Evolutionary conservation across 2,113 vertebrate species (phyloP).

Genomic region (human): DNA sequence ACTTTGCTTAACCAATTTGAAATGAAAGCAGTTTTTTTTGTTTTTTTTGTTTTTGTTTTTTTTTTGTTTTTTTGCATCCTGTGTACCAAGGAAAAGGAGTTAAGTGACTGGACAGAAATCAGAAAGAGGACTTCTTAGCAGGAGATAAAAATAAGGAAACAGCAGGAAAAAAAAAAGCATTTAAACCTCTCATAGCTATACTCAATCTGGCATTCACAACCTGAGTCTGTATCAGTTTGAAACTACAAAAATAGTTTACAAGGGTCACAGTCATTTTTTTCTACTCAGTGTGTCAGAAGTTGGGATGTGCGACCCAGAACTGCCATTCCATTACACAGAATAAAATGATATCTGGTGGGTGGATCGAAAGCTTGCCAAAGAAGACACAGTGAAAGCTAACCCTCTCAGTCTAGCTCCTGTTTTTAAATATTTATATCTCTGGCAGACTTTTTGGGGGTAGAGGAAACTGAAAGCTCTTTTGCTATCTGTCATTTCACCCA

Average conservation of each 20-base stretch:
- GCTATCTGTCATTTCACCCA: constrained; percentile 84
- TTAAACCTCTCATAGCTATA: constrained; percentile 3
- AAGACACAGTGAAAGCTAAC: constrained; percentile 86
- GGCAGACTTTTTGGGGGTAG: constrained; percentile 84
- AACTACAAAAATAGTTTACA: constrained; percentile 68
- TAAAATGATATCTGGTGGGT: constrained; percentile 85
- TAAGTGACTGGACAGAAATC: constrained; percentile 27
- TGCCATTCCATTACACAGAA: constrained; percentile 86
- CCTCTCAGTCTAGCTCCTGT: constrained; percentile 87
- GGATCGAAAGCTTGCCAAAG: constrained; percentile 85
- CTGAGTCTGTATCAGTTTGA: constrained; percentile 64
- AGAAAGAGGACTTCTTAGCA: constrained; percentile 76
- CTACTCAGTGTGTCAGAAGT: constrained; percentile 77
- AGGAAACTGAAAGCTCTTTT: constrained; percentile 86
- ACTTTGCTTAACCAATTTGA: neutral
- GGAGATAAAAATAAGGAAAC: constrained; percentile 76
- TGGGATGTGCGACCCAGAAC: constrained; percentile 79
- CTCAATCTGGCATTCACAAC: constrained; percentile 71
- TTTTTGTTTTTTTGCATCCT: no score
- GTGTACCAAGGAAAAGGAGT: neutral
- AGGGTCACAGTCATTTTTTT: constrained; percentile 70
- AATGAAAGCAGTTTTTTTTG: neutral
- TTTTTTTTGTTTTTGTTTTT: no score
- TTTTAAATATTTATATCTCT: constrained; percentile 90
- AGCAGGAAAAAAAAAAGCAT: neutral